phyloP scores from a whole-genome alignment of 2,888 invertebrate genomes.

The Kryphioiulus occultus region DNA sequence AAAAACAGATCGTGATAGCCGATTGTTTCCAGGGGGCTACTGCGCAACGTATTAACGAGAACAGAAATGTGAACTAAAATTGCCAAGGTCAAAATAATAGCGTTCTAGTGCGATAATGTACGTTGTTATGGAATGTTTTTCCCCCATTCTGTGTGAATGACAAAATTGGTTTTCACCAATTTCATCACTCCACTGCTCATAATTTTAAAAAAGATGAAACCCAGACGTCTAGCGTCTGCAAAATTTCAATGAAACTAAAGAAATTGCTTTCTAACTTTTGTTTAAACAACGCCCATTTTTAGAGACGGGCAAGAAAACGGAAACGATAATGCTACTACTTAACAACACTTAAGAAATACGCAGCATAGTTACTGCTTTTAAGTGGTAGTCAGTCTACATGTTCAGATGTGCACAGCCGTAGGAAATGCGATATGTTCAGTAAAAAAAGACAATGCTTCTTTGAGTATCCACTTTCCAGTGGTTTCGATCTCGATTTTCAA shows the following conservation, averaged over 20 bases:
- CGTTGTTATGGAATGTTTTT: neutral
- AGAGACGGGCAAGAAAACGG: too few relatives aligned
- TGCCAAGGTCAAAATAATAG: neutral
- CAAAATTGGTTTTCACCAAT: neutral
- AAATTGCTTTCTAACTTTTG: neutral
- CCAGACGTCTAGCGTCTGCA: neutral
- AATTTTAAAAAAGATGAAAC: neutral
- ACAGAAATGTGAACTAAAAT: neutral
- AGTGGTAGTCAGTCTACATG: too few relatives aligned
- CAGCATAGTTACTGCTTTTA: too few relatives aligned
- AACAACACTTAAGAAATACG: too few relatives aligned
- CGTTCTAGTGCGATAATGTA: neutral
- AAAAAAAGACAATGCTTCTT: too few relatives aligned
- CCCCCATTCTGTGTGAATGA: neutral
- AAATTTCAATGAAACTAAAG: neutral
- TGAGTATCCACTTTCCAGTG: too few relatives aligned
- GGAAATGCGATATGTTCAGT: too few relatives aligned
- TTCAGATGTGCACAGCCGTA: too few relatives aligned
- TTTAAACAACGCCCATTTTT: neutral
- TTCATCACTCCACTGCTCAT: neutral
- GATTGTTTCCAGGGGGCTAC: slow-evolving; percentile 2
- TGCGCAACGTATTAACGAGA: neutral
- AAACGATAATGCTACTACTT: too few relatives aligned
- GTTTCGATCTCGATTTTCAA: too few relatives aligned
- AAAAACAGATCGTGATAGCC: neutral